Base-by-base conservation (phyloP, 2,888 invertebrate genomes). In the Bellardia bayeri region DNA sequence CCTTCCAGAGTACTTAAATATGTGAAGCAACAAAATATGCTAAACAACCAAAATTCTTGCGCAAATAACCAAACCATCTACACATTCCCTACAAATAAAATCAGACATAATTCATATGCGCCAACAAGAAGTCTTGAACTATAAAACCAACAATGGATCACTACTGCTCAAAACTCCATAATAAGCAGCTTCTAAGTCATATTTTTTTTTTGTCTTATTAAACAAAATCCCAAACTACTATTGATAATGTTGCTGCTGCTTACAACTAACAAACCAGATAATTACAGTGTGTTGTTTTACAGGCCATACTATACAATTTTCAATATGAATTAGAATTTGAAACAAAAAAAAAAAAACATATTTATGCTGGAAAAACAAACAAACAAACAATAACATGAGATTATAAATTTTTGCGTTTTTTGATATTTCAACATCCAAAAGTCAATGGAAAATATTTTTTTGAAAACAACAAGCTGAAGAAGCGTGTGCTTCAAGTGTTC, bases 81-180 rank as follows among this genome's bases (percentile, higher is more conserved):
- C 6, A 30, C 66, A n/a, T n/a, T 2, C 0, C 4, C 2, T 30
- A 68, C 45, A 76, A 72, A 64, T 68, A 66, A 61, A 42, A 61
- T 83, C 61, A 82, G 87, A 85, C 89, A 89, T 91, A 92, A 92
- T 91, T 91, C 92, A 91, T 91, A 91, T 92, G 92, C 92, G 92
- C 92, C 92, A 91, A 90, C 90, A 90, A 91, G 91, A 90, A 91
- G 92, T 91, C 91, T 91, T 86, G 49, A 85, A 72, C 74, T 64
- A 72, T 49, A 76, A 82, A 69, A 69, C 51, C 58, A 58, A 63
- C 58, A 76, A 63, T 54, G 56, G 58, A 51, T 80, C 63, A 76
- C 45, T 66, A 51, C 54, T 66, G 37, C 61, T 84, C 51, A 71
- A 54, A 56, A 45, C 54, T 54, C n/a, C 72, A 54, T 72, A 81